Conservation (phyloP, 2,797 vertebrate species). For the Tenualosa thibaudeaui region DNA sequence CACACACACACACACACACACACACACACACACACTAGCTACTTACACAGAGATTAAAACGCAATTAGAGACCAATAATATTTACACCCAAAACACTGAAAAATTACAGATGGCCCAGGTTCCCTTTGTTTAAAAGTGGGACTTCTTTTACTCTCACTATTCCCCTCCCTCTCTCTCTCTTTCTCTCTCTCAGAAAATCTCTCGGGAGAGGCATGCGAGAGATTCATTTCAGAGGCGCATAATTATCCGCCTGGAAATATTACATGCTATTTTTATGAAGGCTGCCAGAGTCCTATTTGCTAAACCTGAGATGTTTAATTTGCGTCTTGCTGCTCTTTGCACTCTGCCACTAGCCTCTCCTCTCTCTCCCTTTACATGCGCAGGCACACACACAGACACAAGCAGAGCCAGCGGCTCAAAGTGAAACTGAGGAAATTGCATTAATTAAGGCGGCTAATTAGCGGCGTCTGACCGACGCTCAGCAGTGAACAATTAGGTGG, state of each 20-base stretch:
- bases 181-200: background rate
- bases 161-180: background rate
- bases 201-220: background rate
- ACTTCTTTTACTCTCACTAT: background rate
- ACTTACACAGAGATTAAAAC: conserved; percentile 58
- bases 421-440: conserved; percentile 7
- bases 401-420: background rate
- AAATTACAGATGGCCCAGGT: conserved; percentile 64
- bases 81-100: conserved; percentile 58
- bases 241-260: conserved; percentile 29
- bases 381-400: background rate
- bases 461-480: background rate
- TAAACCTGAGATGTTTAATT: conserved; percentile 19
- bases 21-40: conserved; percentile 12
- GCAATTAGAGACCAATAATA: conserved; percentile 72
- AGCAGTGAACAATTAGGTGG: background rate
- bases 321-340: conserved; percentile 2
- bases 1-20: background rate
- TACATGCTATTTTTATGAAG: conserved; percentile 21
- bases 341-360: background rate
- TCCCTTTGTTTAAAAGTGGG: conserved; percentile 46
- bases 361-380: background rate
- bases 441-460: conserved; percentile 21
- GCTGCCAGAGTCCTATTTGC: conserved; percentile 23
- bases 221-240: conserved; percentile 26